Percentiles rank a stretch among this genome's conserved stretches.
Conservation (phyloP, 1,140 invertebrate species). For the Lepidostoma basale region DNA sequence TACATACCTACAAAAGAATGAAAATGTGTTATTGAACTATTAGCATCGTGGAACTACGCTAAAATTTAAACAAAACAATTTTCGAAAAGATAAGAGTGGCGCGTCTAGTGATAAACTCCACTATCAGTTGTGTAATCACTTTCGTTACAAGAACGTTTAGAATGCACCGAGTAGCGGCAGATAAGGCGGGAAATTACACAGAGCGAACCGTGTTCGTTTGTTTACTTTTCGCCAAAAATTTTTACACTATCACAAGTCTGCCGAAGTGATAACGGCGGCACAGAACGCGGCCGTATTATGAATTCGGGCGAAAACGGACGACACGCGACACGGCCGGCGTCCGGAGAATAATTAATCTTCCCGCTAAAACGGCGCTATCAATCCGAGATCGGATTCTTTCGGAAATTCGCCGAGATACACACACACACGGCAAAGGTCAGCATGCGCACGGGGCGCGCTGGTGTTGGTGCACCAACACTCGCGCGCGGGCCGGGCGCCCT, state of each 20-base stretch:
- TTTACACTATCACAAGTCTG: background rate
- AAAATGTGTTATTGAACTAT: too few relatives aligned
- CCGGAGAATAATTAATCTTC: slow-evolving; percentile 20
- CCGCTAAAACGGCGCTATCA: slow-evolving; percentile 25
- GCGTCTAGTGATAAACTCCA: background rate
- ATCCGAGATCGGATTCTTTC: slow-evolving; percentile 23
- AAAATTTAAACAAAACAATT: too few relatives aligned
- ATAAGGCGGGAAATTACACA: background rate
- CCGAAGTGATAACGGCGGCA: slow-evolving; percentile 3
- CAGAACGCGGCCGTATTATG: background rate
- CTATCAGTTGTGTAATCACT: slow-evolving; percentile 10
- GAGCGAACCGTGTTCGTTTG: background rate
- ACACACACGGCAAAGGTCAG: slow-evolving; percentile 13
- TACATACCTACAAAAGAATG: too few relatives aligned
- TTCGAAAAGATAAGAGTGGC: background rate
- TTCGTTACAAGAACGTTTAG: slow-evolving; percentile 1
- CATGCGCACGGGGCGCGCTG: background rate
- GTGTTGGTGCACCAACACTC: background rate
- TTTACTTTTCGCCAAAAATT: background rate
- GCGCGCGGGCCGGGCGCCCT: background rate
- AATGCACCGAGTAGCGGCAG: background rate
- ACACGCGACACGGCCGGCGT: background rate
- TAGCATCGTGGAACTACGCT: too few relatives aligned
- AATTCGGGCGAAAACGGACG: background rate
- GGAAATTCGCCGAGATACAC: slow-evolving; percentile 14